These are phyloP conservation scores for Tor tambroides DNA, from an alignment of 2,113 vertebrate genomes.

Conservation along the genomic window DNA sequence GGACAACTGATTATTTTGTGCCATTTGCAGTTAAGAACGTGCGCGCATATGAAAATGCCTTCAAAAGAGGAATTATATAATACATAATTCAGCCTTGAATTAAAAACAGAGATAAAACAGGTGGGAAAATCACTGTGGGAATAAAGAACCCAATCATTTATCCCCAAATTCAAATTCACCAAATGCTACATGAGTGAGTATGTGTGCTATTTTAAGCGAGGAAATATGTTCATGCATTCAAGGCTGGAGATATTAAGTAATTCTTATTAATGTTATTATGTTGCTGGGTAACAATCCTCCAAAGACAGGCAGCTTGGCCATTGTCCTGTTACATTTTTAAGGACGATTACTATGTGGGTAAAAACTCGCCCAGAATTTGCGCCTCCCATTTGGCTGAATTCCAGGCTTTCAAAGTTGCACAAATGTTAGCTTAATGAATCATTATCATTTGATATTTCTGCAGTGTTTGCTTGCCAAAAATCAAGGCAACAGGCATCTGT, in stretches of 20 bases:
- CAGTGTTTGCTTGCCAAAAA: slow-evolving; percentile 22
- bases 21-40: background rate
- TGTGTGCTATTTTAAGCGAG: background rate
- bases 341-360: background rate
- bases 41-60: background rate
- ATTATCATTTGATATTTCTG: slow-evolving; percentile 21
- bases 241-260: background rate
- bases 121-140: background rate
- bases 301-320: background rate
- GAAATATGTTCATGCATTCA: background rate
- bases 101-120: background rate
- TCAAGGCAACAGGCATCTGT: slow-evolving; percentile 23
- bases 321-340: background rate
- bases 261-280: background rate
- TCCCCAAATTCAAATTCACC: background rate
- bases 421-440: slow-evolving; percentile 27
- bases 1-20: slow-evolving; percentile 17
- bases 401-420: slow-evolving; percentile 6
- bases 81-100: background rate
- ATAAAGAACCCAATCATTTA: background rate
- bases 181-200: background rate
- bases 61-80: slow-evolving; percentile 6
- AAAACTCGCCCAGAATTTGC: background rate
- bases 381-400: slow-evolving; percentile 4
- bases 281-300: background rate